Conservation (phyloP, 2,113 vertebrate species). For the Chlorocebus sabaeus region DNA sequence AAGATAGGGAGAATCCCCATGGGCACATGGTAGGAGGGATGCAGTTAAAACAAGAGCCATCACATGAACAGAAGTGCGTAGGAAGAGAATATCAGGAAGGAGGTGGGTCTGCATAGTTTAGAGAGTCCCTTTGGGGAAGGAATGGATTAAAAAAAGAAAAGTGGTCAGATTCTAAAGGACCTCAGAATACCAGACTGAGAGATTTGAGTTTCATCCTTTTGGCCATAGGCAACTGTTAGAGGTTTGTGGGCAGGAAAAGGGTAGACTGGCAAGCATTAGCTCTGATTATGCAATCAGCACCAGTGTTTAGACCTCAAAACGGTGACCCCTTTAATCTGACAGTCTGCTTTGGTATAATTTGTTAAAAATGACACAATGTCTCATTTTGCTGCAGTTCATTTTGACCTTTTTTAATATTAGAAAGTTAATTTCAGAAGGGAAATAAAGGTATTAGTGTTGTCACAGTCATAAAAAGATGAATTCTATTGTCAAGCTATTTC, state of each 20-base stretch:
- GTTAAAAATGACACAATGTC: conserved; percentile 95
- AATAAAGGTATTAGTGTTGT: conserved; percentile 97
- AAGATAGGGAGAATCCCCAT: not conserved
- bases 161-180: not conserved
- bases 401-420: conserved; percentile 98
- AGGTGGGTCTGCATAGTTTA: not conserved
- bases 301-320: conserved; percentile 90
- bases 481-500: conserved; percentile 89
- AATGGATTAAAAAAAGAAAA: not conserved
- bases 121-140: not conserved
- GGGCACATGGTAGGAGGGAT: not conserved
- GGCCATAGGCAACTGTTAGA: not conserved
- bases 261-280: conserved; percentile 84
- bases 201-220: not conserved
- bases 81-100: not conserved
- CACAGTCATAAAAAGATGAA: conserved; percentile 87
- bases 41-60: not conserved
- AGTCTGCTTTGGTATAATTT: conserved; percentile 95
- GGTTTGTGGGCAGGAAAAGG: not conserved
- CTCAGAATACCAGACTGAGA: not conserved
- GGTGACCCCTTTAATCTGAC: conserved; percentile 91
- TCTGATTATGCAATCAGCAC: conserved; percentile 94
- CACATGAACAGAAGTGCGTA: accelerated
- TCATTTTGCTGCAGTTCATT: conserved; percentile 90
- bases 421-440: conserved; percentile 96